Percentiles rank a stretch among this genome's conserved stretches.
These are phyloP conservation scores for Kryptolebias marmoratus DNA, from an alignment of 2,113 vertebrate species.

Conservation along the genomic window DNA sequence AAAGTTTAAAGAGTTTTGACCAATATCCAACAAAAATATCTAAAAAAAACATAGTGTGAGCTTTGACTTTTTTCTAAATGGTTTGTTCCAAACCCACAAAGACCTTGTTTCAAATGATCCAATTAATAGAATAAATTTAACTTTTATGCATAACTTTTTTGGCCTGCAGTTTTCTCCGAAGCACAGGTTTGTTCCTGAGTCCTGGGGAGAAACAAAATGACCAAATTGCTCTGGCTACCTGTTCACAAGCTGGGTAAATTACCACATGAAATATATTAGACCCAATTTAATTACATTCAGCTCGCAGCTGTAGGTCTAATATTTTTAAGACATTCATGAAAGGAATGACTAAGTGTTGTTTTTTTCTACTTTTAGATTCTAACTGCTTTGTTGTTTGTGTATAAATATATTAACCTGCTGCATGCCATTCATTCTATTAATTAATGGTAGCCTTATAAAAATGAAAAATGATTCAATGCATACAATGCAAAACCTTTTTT, in stretches of 20 bases:
- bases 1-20: no score
- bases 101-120: neutral
- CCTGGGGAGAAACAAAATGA: constrained; percentile 31
- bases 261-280: constrained; percentile 61
- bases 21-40: no score
- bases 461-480: no score
- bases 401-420: neutral
- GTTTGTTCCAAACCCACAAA: neutral
- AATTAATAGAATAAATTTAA: constrained; percentile 45
- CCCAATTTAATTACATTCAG: constrained; percentile 61
- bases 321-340: constrained; percentile 40
- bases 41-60: no score
- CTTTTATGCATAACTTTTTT: constrained; percentile 42
- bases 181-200: constrained; percentile 13
- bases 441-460: no score
- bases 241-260: constrained; percentile 58
- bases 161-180: constrained; percentile 45
- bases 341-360: constrained; percentile 12
- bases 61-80: neutral
- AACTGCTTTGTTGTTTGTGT: constrained; percentile 19
- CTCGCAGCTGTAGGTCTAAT: constrained; percentile 45
- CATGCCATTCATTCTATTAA: neutral
- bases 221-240: constrained; percentile 29
- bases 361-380: neutral
- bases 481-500: no score